Conservation (phyloP, 2,888 invertebrate species). For the Carcina quercana region DNA sequence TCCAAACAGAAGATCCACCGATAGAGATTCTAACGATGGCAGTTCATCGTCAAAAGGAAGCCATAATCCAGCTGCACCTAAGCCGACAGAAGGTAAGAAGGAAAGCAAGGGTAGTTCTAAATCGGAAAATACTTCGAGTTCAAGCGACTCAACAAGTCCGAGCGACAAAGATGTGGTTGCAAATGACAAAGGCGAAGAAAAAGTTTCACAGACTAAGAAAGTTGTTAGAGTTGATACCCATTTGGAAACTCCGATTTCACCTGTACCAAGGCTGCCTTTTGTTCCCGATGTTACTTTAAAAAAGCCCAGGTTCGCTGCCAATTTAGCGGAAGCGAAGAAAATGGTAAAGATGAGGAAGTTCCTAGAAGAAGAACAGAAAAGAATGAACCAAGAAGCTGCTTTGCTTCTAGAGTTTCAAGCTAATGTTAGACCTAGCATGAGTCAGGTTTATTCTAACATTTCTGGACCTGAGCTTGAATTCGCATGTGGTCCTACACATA, state of each 20-base stretch:
- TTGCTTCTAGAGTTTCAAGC: conserved; percentile 64
- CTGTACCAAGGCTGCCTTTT: conserved; percentile 52
- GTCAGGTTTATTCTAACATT: conserved; percentile 64
- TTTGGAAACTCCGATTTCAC: conserved; percentile 46
- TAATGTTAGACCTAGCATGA: conserved; percentile 61
- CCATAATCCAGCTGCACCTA: conserved; percentile 43
- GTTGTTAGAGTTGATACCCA: conserved; percentile 53
- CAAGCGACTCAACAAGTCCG: conserved; percentile 66
- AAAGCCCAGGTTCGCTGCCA: conserved; percentile 81
- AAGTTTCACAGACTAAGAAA: conserved; percentile 36
- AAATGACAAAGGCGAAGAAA: conserved; percentile 28
- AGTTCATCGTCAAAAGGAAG: conserved; percentile 68
- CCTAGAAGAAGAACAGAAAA: conserved; percentile 75
- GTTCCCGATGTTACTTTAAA: conserved; percentile 70
- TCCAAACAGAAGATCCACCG: conserved; percentile 81
- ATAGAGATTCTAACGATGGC: conserved; percentile 87
- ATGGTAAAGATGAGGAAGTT: conserved; percentile 80
- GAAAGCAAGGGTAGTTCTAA: conserved; percentile 59
- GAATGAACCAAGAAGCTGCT: conserved; percentile 67
- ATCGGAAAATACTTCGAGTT: conserved; percentile 57
- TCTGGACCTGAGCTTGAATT: conserved; percentile 67
- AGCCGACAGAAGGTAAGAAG: conserved; percentile 50
- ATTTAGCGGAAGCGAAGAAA: conserved; percentile 78
- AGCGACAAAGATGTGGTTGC: conserved; percentile 58
- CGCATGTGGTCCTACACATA: conserved; percentile 42